These are phyloP conservation scores for Standfussiana lucernea DNA, from an alignment of 2,888 invertebrate genomes.

Conservation along the genomic window DNA sequence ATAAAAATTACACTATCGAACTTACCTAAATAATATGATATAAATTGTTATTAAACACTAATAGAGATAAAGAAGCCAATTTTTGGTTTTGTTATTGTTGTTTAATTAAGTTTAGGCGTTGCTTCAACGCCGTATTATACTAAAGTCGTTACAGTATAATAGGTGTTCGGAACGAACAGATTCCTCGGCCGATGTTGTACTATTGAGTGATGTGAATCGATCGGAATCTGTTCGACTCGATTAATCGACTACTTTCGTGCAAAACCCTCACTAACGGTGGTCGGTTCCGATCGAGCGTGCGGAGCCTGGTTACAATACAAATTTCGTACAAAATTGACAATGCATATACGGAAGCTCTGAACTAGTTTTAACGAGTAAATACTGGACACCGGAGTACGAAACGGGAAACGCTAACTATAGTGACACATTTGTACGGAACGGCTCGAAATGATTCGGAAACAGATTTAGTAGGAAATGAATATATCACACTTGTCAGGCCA, in stretches of 20 bases:
- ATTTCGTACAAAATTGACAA: slow-evolving; percentile 70
- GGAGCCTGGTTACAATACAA: slow-evolving; percentile 64
- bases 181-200: slow-evolving; percentile 56
- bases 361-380: slow-evolving; percentile 58
- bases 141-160: slow-evolving; percentile 69
- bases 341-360: slow-evolving; percentile 67
- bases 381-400: slow-evolving; percentile 45
- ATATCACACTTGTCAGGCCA: slow-evolving; percentile 38
- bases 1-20: slow-evolving; percentile 77
- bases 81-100: slow-evolving; percentile 86
- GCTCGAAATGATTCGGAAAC: slow-evolving; percentile 30
- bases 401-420: slow-evolving; percentile 32
- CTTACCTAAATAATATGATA: slow-evolving; percentile 86
- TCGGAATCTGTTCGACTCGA: slow-evolving; percentile 48
- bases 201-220: slow-evolving; percentile 42
- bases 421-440: slow-evolving; percentile 32
- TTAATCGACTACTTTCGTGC: slow-evolving; percentile 58
- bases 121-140: slow-evolving; percentile 80
- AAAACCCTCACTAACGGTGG: slow-evolving; percentile 47
- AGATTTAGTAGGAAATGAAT: slow-evolving; percentile 31
- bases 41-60: slow-evolving; percentile 85
- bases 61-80: slow-evolving; percentile 88
- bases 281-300: slow-evolving; percentile 56
- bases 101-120: slow-evolving; percentile 74
- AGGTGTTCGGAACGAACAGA: slow-evolving; percentile 62